Conservation (phyloP, 1,140 invertebrate species). For the Dolichoris vasculosae region DNA sequence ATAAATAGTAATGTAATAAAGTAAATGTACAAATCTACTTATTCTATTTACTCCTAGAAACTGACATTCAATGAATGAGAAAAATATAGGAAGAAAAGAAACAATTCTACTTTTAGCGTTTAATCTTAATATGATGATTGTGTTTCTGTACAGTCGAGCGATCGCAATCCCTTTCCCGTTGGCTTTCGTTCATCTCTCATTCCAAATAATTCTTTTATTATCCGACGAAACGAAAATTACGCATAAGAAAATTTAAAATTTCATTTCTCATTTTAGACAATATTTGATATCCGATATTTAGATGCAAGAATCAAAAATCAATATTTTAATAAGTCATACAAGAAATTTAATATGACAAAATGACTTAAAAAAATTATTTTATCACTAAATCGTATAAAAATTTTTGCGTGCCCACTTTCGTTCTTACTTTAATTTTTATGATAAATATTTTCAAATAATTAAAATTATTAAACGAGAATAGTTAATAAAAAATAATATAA, state of each 20-base stretch:
- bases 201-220: neutral
- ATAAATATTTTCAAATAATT: neutral
- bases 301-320: too few relatives aligned
- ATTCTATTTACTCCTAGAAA: conserved; percentile 41
- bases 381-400: neutral
- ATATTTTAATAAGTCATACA: too few relatives aligned
- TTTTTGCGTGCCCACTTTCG: neutral
- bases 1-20: conserved; percentile 34
- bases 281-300: neutral
- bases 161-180: conserved; percentile 44
- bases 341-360: too few relatives aligned
- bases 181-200: conserved; percentile 7
- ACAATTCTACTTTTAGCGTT: conserved; percentile 50
- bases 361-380: too few relatives aligned
- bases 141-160: conserved; percentile 32
- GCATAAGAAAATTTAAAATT: neutral
- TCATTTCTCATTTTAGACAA: neutral
- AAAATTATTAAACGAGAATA: neutral
- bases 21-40: conserved; percentile 40
- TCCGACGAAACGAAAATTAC: neutral
- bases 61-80: conserved; percentile 44
- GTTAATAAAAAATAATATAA: too few relatives aligned
- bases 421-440: neutral
- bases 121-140: conserved; percentile 52
- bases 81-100: conserved; percentile 47